Base-by-base conservation (phyloP, 2,888 invertebrate species). In the Xylota sylvarum region DNA sequence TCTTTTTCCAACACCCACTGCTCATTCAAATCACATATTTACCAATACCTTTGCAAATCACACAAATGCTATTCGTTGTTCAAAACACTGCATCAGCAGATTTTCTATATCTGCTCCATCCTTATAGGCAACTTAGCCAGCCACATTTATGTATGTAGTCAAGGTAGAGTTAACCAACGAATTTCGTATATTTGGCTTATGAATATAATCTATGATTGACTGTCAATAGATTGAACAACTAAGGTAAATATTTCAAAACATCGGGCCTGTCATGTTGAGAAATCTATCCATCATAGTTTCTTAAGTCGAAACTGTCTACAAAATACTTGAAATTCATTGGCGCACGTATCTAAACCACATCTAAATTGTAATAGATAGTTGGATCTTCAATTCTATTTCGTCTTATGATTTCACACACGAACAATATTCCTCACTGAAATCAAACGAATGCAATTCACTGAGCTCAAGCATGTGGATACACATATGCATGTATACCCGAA, bases 361-460 rank as follows among this genome's bases (percentile, higher is more conserved):
- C n/a, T 14, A 14, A 14, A 43, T 43, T 43, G 14, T 43, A 9
- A 60, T 37, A 40, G n/a, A 60, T 60, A 60, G 19, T 43, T 5
- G 23, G 3, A 23, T 43, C 62, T 43, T 40, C 40, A 60, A 40
- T n/a, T 62, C 14, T 4, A 43, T 60, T 23, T 9, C 32, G 2
- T 5, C 4, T 32, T 32, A 32, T 35, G 32, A 17, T 23, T 7
- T 5, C n/a, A 40, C 4, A 58, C 10, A 37, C 5, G 30, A n/a
- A 30, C 30, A 23, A 1, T 0, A 43, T 9, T 27, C 14, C 46
- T 50, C 32, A 35, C 19, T 50, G n/a, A 14, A 14, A 9, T 35
- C 37, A 37, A 69, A 52, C 35, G 35, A 43, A 43, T 62, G 40
- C 40, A 62, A 62, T 62, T 62, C n/a, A 65, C 35, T 37, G 35